Percentiles rank a stretch among this genome's conserved stretches.
These are phyloP conservation scores for Metridium senile DNA, from an alignment of 92 coral and sea anemone genomes.

Conservation along the genomic window DNA sequence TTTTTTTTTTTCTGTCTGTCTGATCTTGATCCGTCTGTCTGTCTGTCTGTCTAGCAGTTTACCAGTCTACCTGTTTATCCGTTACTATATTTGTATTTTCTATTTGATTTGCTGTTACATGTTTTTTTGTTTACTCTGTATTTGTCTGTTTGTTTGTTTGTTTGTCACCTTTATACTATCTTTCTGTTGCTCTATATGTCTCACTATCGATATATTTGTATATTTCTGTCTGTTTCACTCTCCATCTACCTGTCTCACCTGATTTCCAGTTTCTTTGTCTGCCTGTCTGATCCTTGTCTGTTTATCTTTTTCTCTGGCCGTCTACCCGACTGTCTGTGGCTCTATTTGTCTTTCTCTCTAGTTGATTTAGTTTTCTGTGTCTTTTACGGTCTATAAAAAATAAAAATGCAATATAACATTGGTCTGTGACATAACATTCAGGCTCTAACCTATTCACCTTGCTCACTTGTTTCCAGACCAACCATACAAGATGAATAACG, in stretches of 20 bases:
- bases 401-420: too few relatives aligned
- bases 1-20: neutral
- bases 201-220: neutral
- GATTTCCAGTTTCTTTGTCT: too few relatives aligned
- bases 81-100: neutral
- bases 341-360: too few relatives aligned
- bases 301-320: too few relatives aligned
- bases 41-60: neutral
- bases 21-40: neutral
- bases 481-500: neutral
- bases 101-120: too few relatives aligned
- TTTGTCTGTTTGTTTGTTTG: too few relatives aligned
- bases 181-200: neutral
- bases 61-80: neutral
- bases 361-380: too few relatives aligned
- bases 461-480: neutral
- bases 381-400: too few relatives aligned
- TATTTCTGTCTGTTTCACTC: neutral
- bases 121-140: too few relatives aligned
- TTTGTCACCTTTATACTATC: too few relatives aligned
- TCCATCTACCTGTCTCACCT: neutral
- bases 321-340: too few relatives aligned
- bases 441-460: neutral
- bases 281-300: too few relatives aligned
- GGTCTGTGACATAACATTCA: neutral